phyloP scores from a whole-genome alignment of 2,888 invertebrate genomes.

The Ectemnius continuus region DNA sequence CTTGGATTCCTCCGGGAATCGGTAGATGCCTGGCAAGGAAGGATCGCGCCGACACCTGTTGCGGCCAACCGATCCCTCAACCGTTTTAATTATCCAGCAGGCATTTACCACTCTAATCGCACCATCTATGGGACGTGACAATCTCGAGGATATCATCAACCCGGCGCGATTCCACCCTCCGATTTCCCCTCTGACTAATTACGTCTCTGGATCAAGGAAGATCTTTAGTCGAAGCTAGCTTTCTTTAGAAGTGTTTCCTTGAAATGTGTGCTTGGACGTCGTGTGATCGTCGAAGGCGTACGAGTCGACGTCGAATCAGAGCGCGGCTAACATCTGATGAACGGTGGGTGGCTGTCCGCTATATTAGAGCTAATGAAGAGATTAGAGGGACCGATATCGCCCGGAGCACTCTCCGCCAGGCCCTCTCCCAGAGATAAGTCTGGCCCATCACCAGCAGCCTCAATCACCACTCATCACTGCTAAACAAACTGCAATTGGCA shows the following conservation, averaged over 20 bases:
- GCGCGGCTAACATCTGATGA: slow-evolving; percentile 57
- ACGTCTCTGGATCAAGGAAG: slow-evolving; percentile 62
- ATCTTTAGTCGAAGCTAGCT: not conserved
- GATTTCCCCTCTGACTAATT: slow-evolving; percentile 71
- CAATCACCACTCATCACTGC: no score
- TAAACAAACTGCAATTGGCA: no score
- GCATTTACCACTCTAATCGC: slow-evolving; percentile 66
- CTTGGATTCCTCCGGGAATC: no score
- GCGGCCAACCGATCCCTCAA: slow-evolving; percentile 62
- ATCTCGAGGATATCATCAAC: slow-evolving; percentile 57
- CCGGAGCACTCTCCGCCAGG: not conserved
- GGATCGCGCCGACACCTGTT: not conserved
- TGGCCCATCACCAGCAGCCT: not conserved
- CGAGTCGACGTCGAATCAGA: slow-evolving; percentile 57
- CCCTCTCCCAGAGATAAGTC: slow-evolving; percentile 11
- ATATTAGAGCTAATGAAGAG: slow-evolving; percentile 74
- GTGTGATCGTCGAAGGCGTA: no score
- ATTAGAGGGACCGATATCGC: slow-evolving; percentile 66
- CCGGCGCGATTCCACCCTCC: slow-evolving; percentile 67
- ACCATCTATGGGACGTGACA: slow-evolving; percentile 59
- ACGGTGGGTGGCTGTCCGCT: slow-evolving; percentile 68
- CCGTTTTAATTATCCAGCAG: slow-evolving; percentile 71
- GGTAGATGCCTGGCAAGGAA: no score
- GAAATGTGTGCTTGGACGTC: no score
- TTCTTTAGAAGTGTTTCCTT: no score